These are phyloP conservation scores for Prietella phreatophila DNA, from an alignment of 2,113 vertebrate genomes.

Conservation along the genomic window DNA sequence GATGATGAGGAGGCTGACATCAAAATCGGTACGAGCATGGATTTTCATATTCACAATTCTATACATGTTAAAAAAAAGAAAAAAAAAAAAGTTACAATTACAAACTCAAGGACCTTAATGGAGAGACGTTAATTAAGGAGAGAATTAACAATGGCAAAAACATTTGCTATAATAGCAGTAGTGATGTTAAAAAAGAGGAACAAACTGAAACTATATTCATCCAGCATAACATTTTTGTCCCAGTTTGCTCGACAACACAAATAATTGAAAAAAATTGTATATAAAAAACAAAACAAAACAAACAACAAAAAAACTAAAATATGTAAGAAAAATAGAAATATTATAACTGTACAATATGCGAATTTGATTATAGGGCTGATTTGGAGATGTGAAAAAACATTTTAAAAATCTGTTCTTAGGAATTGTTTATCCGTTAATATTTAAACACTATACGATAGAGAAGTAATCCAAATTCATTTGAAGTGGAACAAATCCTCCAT, in stretches of 20 bases:
- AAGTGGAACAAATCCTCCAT: neutral
- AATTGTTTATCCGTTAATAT: neutral
- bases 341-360: neutral
- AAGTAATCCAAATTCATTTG: neutral
- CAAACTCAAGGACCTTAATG: neutral
- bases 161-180: neutral
- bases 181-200: neutral
- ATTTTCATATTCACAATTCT: neutral
- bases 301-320: no score
- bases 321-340: neutral
- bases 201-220: neutral
- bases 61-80: no score
- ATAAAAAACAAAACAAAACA: no score
- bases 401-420: neutral
- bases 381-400: neutral
- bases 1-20: slow-evolving; percentile 80
- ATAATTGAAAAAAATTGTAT: neutral
- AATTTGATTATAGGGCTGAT: neutral
- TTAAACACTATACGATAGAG: neutral
- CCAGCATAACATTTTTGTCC: neutral
- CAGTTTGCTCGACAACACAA: neutral
- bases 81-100: neutral
- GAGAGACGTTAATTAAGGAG: neutral
- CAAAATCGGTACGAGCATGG: slow-evolving; percentile 80
- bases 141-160: neutral